Base-by-base conservation (phyloP, 2,888 invertebrate genomes). In the Thymelicus sylvestris region DNA sequence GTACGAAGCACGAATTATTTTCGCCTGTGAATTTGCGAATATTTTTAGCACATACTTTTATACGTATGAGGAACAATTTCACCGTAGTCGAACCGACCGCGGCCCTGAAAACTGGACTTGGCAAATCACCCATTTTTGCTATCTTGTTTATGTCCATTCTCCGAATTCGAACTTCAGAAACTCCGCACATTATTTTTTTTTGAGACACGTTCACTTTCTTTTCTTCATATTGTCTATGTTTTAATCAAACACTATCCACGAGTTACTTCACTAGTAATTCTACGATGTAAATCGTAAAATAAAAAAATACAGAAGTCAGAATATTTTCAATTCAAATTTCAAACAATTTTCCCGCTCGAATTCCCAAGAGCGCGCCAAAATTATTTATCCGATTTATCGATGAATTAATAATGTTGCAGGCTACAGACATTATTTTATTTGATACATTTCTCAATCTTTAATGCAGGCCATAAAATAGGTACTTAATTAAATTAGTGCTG, bases 81-180 rank as follows among this genome's bases (percentile, higher is more conserved):
- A 88, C 88, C 82, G 81, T 86, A 88, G 82, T 83, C 79, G 79
- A 79, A 83, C 78, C 84, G 86, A 78, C 81, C 85, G 86, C 86
- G 91, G 86, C 93, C 92, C 85, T 93, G 92, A 91, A 87, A 86
- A 79, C 87, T 89, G 86, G 86, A 87, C 91, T 92, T 92, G 93
- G 92, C 93, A 91, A 86, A 87, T 83, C 83, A 83, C 88, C 89
- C 88, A 88, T 83, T 85, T 88, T 84, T 79, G 83, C 82, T 85
- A 80, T 82, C 81, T 83, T 88, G 86, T 87, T 89, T 89, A 89
- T 86, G 81, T 85, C 81, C 75, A 75, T 76, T 77, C 74, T 72
- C 67, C 73, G 80, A 81, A 85, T 73, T 65, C 73, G 80, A 80
- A 85, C 79, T 81, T 78, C 78, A 80, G 6, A 52, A 31, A 31